Conservation (phyloP, 1,140 invertebrate species). For the Trachymyrmex septentrionalis region DNA sequence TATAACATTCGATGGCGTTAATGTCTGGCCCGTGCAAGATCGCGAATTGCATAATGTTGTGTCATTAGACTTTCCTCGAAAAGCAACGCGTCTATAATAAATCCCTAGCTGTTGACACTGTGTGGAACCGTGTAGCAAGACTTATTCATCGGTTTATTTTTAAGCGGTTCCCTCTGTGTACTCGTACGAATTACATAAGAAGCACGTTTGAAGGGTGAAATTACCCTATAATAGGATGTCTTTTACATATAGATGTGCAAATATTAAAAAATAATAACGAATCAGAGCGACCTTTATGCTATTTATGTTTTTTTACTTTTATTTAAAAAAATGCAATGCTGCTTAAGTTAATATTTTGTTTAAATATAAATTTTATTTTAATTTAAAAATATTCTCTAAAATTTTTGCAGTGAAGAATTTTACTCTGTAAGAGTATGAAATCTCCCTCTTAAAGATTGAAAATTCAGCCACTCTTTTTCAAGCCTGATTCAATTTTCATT, state of each 20-base stretch:
- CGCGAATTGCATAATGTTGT: constrained; percentile 68
- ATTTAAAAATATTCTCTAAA: too few species aligned
- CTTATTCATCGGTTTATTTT: constrained; percentile 76
- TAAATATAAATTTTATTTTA: not conserved
- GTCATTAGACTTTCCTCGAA: constrained; percentile 73
- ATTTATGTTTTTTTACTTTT: not conserved
- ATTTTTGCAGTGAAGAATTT: too few species aligned
- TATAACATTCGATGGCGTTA: not conserved
- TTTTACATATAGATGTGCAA: not conserved
- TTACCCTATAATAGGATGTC: constrained; percentile 13
- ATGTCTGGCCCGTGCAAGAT: constrained; percentile 25
- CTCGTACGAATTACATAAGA: constrained; percentile 58
- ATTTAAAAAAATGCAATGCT: not conserved
- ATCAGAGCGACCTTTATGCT: not conserved
- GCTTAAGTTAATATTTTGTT: constrained; percentile 4
- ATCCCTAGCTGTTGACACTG: constrained; percentile 71
- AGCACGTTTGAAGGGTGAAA: constrained; percentile 62
- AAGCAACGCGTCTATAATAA: constrained; percentile 70
- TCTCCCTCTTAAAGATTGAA: too few species aligned
- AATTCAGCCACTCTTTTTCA: too few species aligned
- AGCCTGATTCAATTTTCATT: too few species aligned
- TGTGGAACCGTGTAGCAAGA: constrained; percentile 48
- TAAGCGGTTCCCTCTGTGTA: constrained; percentile 48
- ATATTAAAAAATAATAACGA: constrained; percentile 13
- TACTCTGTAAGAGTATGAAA: too few species aligned